Evolutionary conservation across 2,888 invertebrate species (phyloP), one percentile per base, ranked within the genome.

Genomic region (Hypena proboscidalis): DNA sequence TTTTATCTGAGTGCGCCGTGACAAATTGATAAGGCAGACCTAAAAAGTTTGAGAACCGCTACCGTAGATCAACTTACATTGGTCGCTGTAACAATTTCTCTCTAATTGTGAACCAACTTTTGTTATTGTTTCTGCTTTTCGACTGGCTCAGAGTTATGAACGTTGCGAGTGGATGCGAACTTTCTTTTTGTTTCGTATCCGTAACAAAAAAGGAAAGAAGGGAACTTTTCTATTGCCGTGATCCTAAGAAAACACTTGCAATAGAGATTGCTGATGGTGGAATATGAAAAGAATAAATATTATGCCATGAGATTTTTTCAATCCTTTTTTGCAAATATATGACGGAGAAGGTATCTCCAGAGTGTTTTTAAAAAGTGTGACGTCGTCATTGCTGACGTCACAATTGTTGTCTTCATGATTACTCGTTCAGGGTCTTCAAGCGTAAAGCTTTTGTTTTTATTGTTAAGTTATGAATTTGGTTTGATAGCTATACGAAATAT

Each of bases 71-170:
- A 67, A 65, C 49, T 61, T 68, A 41, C 36, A 44, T 53, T 72
- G 69, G 74, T 37, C 36, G 22, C 13, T 49, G 49, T 58, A 68
- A 73, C 68, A 74, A 69, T 63, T 46, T 65, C 55, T 46, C 66
- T 66, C 68, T 80, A 80, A 81, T 80, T 80, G 78, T 65, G 52
- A 74, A 70, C 67, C 69, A 70, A 78, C 74, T 74, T 80, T 74
- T 76, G 67, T 80, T 78, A 76, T 77, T 79, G 74, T 80, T 75
- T 64, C 39, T 66, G 58, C 54, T 67, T 67, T 62, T 64, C 52
- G 57, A 63, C 54, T 64, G 39, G 41, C 38, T 46, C 43, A 47
- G 69, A 77, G 67, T 73, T 72, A 58, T 57, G 61, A 59, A 63
- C 62, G 37, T 35, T 54, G 25, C 14, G 3, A 46, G 52, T 61